phyloP scores from a whole-genome alignment of 1,140 invertebrate species.

The Himalopsyche phryganea region DNA sequence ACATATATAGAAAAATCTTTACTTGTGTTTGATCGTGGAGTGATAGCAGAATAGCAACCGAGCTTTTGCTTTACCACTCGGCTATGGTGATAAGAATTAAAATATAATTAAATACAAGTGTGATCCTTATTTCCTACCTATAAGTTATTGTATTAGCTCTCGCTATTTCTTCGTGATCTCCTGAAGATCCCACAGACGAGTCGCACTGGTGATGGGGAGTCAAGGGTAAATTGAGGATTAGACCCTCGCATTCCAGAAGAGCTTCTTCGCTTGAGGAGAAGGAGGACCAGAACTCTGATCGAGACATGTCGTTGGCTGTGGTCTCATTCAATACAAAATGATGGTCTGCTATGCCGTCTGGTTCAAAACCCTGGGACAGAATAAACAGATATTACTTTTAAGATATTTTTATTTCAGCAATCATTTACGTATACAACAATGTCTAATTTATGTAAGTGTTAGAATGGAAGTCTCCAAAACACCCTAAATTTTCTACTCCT shows the following conservation, averaged over 20 bases:
- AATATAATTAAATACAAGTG: no score
- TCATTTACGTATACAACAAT: no score
- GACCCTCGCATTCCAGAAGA: conserved; percentile 66
- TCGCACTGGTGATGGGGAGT: conserved; percentile 59
- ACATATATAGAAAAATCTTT: no score
- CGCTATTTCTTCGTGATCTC: conserved; percentile 49
- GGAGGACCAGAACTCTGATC: conserved; percentile 76
- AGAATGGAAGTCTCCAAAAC: no score
- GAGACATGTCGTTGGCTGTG: conserved; percentile 61
- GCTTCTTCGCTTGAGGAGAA: conserved; percentile 75
- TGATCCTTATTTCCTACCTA: conserved; percentile 56
- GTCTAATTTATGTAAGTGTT: no score
- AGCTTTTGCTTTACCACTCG: no score
- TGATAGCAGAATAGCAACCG: no score
- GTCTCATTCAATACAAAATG: conserved; percentile 60
- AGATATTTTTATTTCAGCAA: no score
- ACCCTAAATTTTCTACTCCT: no score
- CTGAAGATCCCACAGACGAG: conserved; percentile 38
- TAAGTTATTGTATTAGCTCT: conserved; percentile 62
- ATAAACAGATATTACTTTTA: no score
- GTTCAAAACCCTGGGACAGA: conserved; percentile 46
- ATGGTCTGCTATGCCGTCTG: conserved; percentile 64
- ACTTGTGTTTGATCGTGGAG: no score
- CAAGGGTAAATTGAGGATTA: conserved; percentile 68
- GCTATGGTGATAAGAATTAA: no score